A percentile compares a stretch with the other conserved stretches of the same genome.
Evolutionary conservation across 2,888 invertebrate genomes (phyloP).

Genomic region (Operophtera brumata): DNA sequence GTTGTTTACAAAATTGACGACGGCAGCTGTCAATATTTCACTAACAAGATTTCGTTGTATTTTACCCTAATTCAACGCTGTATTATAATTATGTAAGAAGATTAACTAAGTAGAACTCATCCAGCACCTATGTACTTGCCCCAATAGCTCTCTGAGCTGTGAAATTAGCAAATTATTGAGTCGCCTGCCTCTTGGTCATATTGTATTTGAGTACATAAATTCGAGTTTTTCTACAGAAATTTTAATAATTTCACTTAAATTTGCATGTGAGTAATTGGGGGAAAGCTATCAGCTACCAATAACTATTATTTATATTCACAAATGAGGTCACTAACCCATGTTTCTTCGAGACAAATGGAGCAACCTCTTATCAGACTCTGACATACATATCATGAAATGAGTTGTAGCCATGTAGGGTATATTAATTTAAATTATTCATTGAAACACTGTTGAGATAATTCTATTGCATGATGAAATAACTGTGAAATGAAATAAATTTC

Average conservation of each 20-base stretch:
- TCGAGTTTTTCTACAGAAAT: conserved; percentile 4
- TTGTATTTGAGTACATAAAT: conserved; percentile 1
- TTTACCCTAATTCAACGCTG: conserved; percentile 33
- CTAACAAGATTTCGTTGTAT: conserved; percentile 42
- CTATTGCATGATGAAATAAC: background rate
- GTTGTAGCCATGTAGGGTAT: background rate
- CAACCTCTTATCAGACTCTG: conserved; percentile 27
- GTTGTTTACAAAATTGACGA: conserved; percentile 22
- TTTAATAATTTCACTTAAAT: conserved; percentile 2
- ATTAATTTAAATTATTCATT: background rate
- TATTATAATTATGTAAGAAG: conserved; percentile 32
- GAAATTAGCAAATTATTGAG: conserved; percentile 7
- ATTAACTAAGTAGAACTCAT: conserved; percentile 7
- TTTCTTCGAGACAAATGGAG: conserved; percentile 4
- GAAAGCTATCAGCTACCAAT: background rate
- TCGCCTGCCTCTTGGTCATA: conserved; percentile 3
- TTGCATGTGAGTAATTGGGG: background rate
- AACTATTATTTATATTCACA: background rate
- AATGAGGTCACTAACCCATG: background rate
- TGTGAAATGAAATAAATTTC: too few relatives aligned
- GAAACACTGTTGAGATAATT: background rate
- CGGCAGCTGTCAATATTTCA: conserved; percentile 35
- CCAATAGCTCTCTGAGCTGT: background rate
- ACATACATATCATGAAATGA: conserved; percentile 26
- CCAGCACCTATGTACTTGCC: background rate